These are phyloP conservation scores for Hypothenemus hampei DNA, from an alignment of 1,140 invertebrate species.

Conservation along the genomic window DNA sequence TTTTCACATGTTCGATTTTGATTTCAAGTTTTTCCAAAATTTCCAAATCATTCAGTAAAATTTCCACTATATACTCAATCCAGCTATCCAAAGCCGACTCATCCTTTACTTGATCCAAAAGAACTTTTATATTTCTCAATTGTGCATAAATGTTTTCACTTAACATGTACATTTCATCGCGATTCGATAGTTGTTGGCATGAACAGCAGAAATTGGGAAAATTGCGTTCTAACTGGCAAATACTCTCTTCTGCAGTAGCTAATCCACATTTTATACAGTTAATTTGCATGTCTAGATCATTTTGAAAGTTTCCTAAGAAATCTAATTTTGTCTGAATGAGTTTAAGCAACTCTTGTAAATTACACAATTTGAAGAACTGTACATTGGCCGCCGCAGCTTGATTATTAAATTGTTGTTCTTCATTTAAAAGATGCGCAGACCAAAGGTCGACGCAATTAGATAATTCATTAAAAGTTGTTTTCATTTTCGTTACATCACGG, in stretches of 20 bases:
- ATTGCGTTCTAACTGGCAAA: not conserved
- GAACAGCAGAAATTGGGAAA: slow-evolving; percentile 1
- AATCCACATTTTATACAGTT: not conserved
- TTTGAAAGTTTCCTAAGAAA: not conserved
- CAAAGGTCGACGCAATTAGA: not conserved
- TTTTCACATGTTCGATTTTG: not conserved
- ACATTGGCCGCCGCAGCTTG: not conserved
- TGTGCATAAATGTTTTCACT: not conserved
- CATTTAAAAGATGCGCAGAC: not conserved
- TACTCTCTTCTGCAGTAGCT: not conserved
- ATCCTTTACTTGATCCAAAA: not conserved
- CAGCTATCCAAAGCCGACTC: not conserved
- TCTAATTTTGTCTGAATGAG: not conserved
- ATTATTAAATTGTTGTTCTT: not conserved
- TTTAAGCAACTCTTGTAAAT: not conserved
- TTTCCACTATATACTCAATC: slow-evolving; percentile 1
- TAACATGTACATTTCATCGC: not conserved
- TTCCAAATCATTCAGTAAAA: not conserved
- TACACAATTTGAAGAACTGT: not conserved
- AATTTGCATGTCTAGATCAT: not conserved
- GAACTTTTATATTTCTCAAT: not conserved
- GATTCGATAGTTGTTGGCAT: not conserved
- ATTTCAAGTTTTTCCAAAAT: slow-evolving; percentile 1
- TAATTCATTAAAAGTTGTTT: too few relatives aligned
- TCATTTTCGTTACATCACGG: too few relatives aligned